Evolutionary conservation across 2,888 invertebrate species (phyloP).

Genomic region (Entomobrya multifasciata): DNA sequence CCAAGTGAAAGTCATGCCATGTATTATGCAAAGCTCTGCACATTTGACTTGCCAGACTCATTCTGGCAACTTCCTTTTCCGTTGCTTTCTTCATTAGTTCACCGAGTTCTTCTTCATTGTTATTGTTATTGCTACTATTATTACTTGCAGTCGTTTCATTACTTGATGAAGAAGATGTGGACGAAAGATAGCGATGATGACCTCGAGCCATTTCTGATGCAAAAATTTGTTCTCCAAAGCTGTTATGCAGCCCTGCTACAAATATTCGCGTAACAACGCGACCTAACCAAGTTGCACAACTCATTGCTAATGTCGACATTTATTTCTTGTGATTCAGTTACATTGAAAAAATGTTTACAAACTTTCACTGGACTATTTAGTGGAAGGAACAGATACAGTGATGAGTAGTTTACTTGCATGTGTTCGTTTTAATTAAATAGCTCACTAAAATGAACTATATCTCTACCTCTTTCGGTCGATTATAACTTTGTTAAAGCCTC

Average conservation of each 20-base stretch:
- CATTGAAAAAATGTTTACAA: neutral
- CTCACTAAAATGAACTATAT: no score
- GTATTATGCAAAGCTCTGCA: slow-evolving; percentile 75
- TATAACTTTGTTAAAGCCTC: no score
- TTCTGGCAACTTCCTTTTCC: slow-evolving; percentile 63
- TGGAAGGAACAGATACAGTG: no score
- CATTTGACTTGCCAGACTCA: slow-evolving; percentile 68
- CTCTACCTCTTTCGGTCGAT: no score
- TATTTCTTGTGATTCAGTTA: slow-evolving; percentile 7
- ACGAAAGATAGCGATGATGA: slow-evolving; percentile 68
- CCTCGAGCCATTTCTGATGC: slow-evolving; percentile 72
- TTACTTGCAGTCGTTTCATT: slow-evolving; percentile 46
- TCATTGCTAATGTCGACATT: slow-evolving; percentile 73
- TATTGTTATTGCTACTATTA: slow-evolving; percentile 54
- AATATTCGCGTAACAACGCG: slow-evolving; percentile 77
- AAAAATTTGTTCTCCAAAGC: slow-evolving; percentile 71
- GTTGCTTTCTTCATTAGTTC: slow-evolving; percentile 65
- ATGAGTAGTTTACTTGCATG: slow-evolving; percentile 15
- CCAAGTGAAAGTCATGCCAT: slow-evolving; percentile 77
- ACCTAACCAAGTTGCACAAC: slow-evolving; percentile 78
- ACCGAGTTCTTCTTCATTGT: slow-evolving; percentile 55
- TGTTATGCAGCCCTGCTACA: slow-evolving; percentile 76
- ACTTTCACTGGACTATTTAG: no score
- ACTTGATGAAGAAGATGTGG: slow-evolving; percentile 52
- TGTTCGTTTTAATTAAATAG: neutral